Base-by-base conservation (phyloP, 2,113 vertebrate species). In the Trichomycterus rosablanca region DNA sequence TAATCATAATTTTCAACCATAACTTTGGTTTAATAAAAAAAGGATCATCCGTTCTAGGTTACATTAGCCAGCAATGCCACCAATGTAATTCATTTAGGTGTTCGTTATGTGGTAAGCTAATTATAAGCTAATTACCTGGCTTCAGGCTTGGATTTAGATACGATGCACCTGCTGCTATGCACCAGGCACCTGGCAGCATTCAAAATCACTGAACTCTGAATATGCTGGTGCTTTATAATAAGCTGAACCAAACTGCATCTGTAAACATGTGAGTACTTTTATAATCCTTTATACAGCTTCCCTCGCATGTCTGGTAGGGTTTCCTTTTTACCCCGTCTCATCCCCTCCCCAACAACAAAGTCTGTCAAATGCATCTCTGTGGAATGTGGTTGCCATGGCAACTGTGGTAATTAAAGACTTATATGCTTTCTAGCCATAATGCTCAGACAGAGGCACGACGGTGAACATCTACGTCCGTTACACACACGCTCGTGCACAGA, bases 341-440 rank as follows among this genome's bases (percentile, higher is more conserved):
- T n/a, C 58, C 59, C 51, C 48, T 51, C 63, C 60, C 54, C 42
- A 20, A 59, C 68, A 66, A 63, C 58, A 66, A 63, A 54, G 49
- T 44, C 80, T 68, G 62, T 78, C 63, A 78, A 77, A 71, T 71
- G 52, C 72, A 68, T 77, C 68, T 77, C 77, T 56, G 70, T 72
- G 74, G 78, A 78, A 84, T 76, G 72, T 79, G 73, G 84, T 88
- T 89, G 67, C 87, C 76, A 78, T 79, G 75, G 84, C 76, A 89
- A 89, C 86, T 58, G 2, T 8, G 75, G 34, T 84, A 82, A 84
- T 87, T 87, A 86, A 84, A 80, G 75, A 80, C 74, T 68, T 70
- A 82, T 78, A 74, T 62, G 68, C 65, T 76, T 78, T 68, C 75
- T 74, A 78, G 71, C 67, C 66, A 23, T 70, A 73, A 76, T 67